phyloP scores from a whole-genome alignment of 2,113 vertebrate species.

The Lepus europaeus region DNA sequence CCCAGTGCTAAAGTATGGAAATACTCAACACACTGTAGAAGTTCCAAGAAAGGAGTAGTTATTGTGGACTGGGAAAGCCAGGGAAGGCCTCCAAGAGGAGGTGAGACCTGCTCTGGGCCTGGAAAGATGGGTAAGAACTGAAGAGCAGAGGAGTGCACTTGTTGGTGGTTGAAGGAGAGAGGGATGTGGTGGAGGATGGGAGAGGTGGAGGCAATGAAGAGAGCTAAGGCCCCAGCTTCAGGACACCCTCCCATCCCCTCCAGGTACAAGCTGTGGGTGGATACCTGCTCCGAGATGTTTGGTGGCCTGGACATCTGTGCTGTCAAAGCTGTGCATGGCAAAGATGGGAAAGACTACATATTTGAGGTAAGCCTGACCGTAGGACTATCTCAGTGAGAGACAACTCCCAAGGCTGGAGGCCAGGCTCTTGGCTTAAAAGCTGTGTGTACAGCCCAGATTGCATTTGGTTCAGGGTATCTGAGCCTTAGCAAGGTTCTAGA shows the following conservation, averaged over 20 bases:
- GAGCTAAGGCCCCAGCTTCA: not conserved
- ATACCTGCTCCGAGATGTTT: constrained; percentile 96
- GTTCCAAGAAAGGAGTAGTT: not conserved
- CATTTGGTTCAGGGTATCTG: not conserved
- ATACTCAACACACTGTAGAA: not conserved
- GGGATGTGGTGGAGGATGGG: too few species aligned
- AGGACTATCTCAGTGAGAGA: constrained; percentile 19
- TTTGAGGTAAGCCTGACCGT: constrained; percentile 93
- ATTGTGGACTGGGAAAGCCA: not conserved
- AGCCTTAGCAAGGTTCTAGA: not conserved
- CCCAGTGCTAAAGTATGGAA: constrained; percentile 17
- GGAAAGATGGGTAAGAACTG: not conserved
- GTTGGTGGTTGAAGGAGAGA: too few species aligned
- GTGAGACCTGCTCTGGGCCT: not conserved
- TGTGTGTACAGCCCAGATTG: not conserved
- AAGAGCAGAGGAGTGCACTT: not conserved
- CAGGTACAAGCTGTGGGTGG: constrained; percentile 98
- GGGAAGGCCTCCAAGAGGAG: not conserved
- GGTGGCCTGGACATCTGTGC: constrained; percentile 98
- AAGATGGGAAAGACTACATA: constrained; percentile 98
- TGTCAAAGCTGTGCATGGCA: constrained; percentile 98
- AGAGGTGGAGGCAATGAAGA: not conserved
- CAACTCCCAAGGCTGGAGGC: not conserved
- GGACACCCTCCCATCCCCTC: not conserved
- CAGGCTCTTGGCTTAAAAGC: constrained; percentile 2